Conservation (phyloP, 1,140 invertebrate species). For the Akabosia matsudoensis region DNA sequence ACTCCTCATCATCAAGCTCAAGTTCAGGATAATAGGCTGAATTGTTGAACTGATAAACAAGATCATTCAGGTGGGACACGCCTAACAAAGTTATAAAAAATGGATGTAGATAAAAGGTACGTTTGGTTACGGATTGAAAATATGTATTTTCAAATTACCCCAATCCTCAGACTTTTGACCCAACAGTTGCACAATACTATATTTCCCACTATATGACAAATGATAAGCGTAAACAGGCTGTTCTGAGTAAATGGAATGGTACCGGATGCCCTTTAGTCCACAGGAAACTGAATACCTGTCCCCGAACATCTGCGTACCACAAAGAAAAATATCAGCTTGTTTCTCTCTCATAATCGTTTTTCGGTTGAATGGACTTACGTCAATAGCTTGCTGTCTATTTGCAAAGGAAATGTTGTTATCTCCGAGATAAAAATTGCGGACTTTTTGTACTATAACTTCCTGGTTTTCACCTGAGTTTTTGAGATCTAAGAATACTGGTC, state of each 20-base stretch:
- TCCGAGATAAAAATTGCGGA: constrained; percentile 38
- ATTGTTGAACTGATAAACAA: constrained; percentile 41
- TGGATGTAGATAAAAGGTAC: background rate
- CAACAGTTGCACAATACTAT: constrained; percentile 39
- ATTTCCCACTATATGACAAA: constrained; percentile 35
- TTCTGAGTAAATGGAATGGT: constrained; percentile 35
- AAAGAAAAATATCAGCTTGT: too few species aligned
- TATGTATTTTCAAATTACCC: constrained; percentile 31
- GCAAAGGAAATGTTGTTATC: constrained; percentile 35
- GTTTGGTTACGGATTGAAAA: background rate
- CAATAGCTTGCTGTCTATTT: constrained; percentile 27
- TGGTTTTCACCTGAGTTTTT: constrained; percentile 21
- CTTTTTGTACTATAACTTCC: background rate
- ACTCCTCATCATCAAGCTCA: constrained; percentile 35
- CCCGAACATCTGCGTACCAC: constrained; percentile 44
- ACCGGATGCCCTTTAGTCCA: constrained; percentile 36
- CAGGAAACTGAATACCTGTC: constrained; percentile 42
- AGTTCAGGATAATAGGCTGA: constrained; percentile 38
- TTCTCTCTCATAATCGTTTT: too few species aligned
- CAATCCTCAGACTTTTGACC: constrained; percentile 44
- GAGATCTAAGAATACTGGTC: constrained; percentile 38
- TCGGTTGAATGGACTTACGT: constrained; percentile 22
- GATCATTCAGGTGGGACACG: constrained; percentile 41
- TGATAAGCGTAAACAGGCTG: constrained; percentile 41
- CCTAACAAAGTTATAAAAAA: constrained; percentile 26